phyloP scores from a whole-genome alignment of 2,113 vertebrate species.

The Cygnus atratus region DNA sequence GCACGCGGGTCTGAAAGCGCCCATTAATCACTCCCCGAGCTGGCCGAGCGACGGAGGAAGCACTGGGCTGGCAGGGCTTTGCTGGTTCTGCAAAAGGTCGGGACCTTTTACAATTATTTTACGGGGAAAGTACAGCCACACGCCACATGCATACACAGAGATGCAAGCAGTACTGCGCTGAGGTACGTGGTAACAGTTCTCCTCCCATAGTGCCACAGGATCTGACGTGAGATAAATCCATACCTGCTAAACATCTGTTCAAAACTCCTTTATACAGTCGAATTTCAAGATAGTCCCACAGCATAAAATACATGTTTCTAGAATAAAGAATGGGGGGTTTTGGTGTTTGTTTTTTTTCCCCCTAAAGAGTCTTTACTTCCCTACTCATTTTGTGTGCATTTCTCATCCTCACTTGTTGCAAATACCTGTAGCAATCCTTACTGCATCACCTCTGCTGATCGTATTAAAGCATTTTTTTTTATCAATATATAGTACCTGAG shows the following conservation, averaged over 20 bases:
- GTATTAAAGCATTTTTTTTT: neutral
- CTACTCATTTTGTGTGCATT: neutral
- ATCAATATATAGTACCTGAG: neutral
- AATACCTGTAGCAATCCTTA: neutral
- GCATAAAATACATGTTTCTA: neutral
- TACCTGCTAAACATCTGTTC: neutral
- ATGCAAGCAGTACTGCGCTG: accelerated
- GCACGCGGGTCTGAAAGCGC: accelerated
- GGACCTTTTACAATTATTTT: neutral
- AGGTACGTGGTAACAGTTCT: neutral
- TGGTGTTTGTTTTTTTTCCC: neutral
- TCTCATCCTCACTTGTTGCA: conserved; percentile 18
- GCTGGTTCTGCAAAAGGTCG: neutral
- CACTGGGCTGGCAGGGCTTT: neutral
- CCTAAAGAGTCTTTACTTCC: neutral
- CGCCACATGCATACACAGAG: accelerated
- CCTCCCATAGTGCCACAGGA: accelerated
- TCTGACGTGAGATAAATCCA: accelerated
- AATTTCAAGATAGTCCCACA: neutral
- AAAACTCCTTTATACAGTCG: accelerated
- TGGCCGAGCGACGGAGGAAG: accelerated
- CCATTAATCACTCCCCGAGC: accelerated
- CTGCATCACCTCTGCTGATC: neutral
- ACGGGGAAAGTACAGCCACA: accelerated
- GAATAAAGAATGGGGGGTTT: neutral